phyloP scores from a whole-genome alignment of 2,113 vertebrate genomes.

The Chaenocephalus aceratus region DNA sequence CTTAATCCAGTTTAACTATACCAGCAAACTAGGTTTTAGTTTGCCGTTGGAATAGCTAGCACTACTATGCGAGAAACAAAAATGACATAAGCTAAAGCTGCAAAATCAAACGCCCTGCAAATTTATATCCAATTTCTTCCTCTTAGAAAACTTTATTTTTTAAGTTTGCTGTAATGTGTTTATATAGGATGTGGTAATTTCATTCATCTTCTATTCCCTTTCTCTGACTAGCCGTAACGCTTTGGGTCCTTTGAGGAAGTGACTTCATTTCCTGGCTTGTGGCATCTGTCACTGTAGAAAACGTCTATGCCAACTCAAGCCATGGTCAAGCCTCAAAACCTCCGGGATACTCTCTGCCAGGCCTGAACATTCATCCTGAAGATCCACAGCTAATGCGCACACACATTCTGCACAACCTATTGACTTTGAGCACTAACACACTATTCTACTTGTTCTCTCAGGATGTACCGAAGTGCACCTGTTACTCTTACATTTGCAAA shows the following conservation, averaged over 20 bases:
- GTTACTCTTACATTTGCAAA: constrained; percentile 28
- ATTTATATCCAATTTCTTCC: neutral
- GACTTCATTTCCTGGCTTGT: constrained; percentile 67
- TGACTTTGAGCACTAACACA: neutral
- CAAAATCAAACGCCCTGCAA: neutral
- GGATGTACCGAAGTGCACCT: neutral
- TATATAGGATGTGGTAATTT: constrained; percentile 25
- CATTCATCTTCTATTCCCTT: neutral
- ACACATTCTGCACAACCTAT: neutral
- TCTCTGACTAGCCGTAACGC: constrained; percentile 75
- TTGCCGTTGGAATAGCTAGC: constrained; percentile 29
- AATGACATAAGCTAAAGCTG: neutral
- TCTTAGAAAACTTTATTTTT: neutral
- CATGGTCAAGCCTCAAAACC: neutral
- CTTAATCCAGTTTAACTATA: neutral
- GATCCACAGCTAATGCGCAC: constrained; percentile 1
- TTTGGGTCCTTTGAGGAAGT: constrained; percentile 83
- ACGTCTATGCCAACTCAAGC: constrained; percentile 60
- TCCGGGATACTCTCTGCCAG: neutral
- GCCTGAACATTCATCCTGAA: constrained; percentile 45
- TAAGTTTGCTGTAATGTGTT: neutral
- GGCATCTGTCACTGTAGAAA: constrained; percentile 42
- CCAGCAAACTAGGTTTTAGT: constrained; percentile 19
- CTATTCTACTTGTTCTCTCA: neutral
- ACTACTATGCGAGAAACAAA: neutral